Evolutionary conservation across 1,140 invertebrate genomes (phyloP), one percentile per base, ranked within the genome.

Genomic region (Sesamia nonagrioides): DNA sequence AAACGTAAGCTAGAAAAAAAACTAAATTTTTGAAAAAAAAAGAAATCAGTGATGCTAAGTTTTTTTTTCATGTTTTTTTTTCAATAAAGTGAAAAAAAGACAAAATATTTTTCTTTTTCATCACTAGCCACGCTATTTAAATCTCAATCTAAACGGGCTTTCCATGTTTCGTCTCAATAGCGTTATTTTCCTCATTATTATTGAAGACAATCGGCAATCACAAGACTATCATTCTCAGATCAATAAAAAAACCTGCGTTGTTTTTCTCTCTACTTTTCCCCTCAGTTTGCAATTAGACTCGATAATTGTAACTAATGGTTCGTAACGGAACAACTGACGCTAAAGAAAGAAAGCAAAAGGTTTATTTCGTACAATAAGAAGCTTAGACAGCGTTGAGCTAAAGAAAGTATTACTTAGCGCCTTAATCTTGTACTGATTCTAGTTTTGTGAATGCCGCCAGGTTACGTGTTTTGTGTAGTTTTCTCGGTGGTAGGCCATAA

Each of bases 261-360:
- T 84, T 79, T 61, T 75, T 52, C 52, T 50, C 42, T 83, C 74
- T 69, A 83, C 68, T 82, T 89, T 87, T 87, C 81, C 83, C 81
- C 79, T 71, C 80, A 76, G 35, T 35, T 82, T 74, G 78, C 77
- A 85, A 86, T 87, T 85, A 83, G 58, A 84, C 50, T 79, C 69
- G 54, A 75, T 84, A 83, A 88, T 86, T 84, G 82, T 74, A 79
- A 48, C 77, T 83, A 87, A 89, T 89, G 80, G 84, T 42, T 77
- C 72, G 84, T 81, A 79, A 84, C 83, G 86, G 86, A 87, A 87
- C 84, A 78, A 79, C 50, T 50, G 50, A 35, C 85, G 21, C 4
- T 27, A 27, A 8, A 4, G 1, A 15, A 27, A 21, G 18, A 69
- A 48, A n/a, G n/a, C 66, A 69, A 48, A 69, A 69, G 66, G 42